These are phyloP conservation scores for Metopia argyrocephala DNA, from an alignment of 2,888 invertebrate genomes.

Conservation along the genomic window DNA sequence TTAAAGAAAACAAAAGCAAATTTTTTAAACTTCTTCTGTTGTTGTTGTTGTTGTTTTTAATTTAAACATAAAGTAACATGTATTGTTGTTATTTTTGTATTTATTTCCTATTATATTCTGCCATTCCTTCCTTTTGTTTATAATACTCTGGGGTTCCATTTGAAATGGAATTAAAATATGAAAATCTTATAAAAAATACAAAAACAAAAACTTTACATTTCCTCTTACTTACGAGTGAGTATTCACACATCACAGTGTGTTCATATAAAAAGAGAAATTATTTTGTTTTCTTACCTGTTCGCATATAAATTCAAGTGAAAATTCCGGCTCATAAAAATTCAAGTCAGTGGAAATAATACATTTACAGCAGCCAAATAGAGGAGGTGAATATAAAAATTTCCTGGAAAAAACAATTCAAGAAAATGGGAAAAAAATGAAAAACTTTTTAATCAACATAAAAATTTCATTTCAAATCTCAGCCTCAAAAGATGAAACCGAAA, in stretches of 20 bases:
- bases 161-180: constrained; percentile 64
- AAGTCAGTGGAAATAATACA: background rate
- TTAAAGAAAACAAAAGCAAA: too few species aligned
- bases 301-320: constrained; percentile 43
- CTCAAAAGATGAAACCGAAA: background rate
- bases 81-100: background rate
- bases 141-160: constrained; percentile 61
- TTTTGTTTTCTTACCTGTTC: constrained; percentile 20
- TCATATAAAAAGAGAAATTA: background rate
- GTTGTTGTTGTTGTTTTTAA: background rate
- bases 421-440: constrained; percentile 26
- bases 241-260: too few species aligned
- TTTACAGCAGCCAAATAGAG: background rate
- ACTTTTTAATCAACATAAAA: constrained; percentile 65
- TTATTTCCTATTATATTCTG: background rate
- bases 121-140: constrained; percentile 39
- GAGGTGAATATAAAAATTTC: background rate
- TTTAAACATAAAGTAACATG: too few species aligned
- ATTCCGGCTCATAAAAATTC: constrained; percentile 54
- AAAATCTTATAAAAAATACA: too few species aligned
- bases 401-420: background rate
- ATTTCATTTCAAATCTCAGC: constrained; percentile 56
- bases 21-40: background rate
- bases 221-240: too few species aligned
- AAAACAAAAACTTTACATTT: too few species aligned